These are phyloP conservation scores for Falco biarmicus DNA, from an alignment of 2,797 vertebrate species.

Conservation along the genomic window DNA sequence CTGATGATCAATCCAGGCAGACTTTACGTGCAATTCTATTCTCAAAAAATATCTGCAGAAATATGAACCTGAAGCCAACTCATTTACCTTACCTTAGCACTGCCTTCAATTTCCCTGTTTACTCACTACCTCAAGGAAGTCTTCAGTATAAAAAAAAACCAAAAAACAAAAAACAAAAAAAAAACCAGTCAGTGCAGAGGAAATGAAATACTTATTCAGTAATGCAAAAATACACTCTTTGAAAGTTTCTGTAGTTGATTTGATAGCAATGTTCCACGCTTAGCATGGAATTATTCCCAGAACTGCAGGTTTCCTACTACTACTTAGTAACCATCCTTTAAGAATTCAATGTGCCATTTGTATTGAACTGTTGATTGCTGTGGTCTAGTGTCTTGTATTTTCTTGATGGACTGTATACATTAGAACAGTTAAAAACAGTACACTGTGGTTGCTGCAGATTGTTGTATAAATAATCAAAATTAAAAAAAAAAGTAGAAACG, in stretches of 20 bases:
- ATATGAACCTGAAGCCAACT: not conserved
- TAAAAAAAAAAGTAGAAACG: not conserved
- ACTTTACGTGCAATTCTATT: not conserved
- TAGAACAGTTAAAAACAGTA: not conserved
- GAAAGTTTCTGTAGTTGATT: conserved; percentile 4
- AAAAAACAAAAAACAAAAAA: too few species aligned
- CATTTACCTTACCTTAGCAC: not conserved
- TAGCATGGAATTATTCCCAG: not conserved
- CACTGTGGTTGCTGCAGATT: not conserved
- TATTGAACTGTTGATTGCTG: not conserved
- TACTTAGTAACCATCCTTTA: not conserved
- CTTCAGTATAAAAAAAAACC: not conserved
- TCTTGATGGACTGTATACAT: not conserved
- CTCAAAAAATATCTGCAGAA: not conserved
- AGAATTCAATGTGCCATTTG: not conserved
- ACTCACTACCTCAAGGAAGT: not conserved
- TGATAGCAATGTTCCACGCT: not conserved
- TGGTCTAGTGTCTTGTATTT: not conserved
- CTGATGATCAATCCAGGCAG: not conserved
- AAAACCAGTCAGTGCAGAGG: not conserved
- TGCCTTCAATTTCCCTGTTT: not conserved
- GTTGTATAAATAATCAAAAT: not conserved
- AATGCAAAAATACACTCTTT: not conserved
- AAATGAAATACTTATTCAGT: not conserved
- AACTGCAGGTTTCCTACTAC: not conserved